Evolutionary conservation across 2,113 vertebrate genomes (phyloP), one percentile per base, ranked within the genome.

Genomic region (Dicerorhinus sumatrensis): DNA sequence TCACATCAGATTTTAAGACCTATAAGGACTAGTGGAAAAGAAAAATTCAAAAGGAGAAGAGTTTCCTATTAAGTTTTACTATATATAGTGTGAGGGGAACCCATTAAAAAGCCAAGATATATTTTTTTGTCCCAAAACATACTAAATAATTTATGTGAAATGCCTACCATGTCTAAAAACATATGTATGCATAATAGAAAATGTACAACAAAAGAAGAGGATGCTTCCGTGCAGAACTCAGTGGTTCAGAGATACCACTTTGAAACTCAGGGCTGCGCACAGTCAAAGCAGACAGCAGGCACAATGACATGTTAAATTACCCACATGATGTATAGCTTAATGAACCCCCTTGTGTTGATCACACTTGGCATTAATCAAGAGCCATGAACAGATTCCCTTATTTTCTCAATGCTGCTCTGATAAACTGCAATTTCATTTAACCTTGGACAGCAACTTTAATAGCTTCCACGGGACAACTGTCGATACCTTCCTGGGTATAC

Each of bases 381-480:
- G 99, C 99, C 99, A 99, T 99, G 99, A 99, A 99, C 99, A 99
- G 99, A 99, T 99, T 99, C 99, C 99, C 99, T 99, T 99, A 99
- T 99, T 99, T 99, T 99, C 99, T 99, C 99, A 99, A 99, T 99
- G 99, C 99, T 99, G 99, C 99, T 99, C 99, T 99, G 99, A 99
- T 99, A 99, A 99, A 99, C 99, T 99, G 99, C 99, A 99, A 99
- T 99, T 99, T 99, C 99, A 99, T 99, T 99, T 99, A 99, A 99
- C 99, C 99, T 99, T 99, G 99, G 99, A 99, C 99, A 99, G 99
- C 99, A 99, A 99, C 99, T 99, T 99, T 99, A 99, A 99, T 99
- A 99, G 99, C 99, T 99, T 99, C 99, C 99, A 99, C 99, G 99
- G 99, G 99, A 99, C 99, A 99, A 99, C 99, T 99, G 99, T 99